These are phyloP conservation scores for Polia nebulosa DNA, from an alignment of 2,888 invertebrate species.

Conservation along the genomic window DNA sequence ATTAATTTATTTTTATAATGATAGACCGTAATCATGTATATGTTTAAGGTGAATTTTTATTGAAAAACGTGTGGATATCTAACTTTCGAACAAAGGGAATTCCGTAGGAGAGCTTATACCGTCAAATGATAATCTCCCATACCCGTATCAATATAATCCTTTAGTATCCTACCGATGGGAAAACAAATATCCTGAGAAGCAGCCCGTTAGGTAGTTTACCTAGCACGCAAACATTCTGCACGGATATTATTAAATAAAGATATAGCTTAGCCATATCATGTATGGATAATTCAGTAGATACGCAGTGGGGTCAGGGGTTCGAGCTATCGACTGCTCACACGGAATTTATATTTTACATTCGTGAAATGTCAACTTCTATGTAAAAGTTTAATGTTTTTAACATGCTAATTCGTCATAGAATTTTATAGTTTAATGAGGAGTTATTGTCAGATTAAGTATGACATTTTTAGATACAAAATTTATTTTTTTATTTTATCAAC, in stretches of 20 bases:
- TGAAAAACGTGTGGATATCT: neutral
- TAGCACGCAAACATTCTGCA: slow-evolving; percentile 39
- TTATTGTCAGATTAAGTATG: slow-evolving; percentile 19
- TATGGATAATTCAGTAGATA: slow-evolving; percentile 56
- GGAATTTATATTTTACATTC: slow-evolving; percentile 37
- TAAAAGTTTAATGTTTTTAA: slow-evolving; percentile 25
- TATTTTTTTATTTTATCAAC: slow-evolving; percentile 27
- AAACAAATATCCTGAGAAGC: slow-evolving; percentile 46
- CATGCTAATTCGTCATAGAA: slow-evolving; percentile 16
- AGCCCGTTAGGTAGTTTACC: slow-evolving; percentile 38
- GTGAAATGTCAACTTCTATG: slow-evolving; percentile 39
- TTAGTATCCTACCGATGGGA: slow-evolving; percentile 29
- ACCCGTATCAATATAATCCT: slow-evolving; percentile 39
- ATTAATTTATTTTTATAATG: neutral
- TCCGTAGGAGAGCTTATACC: slow-evolving; percentile 4
- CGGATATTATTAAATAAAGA: slow-evolving; percentile 37
- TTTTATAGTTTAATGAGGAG: slow-evolving; percentile 29
- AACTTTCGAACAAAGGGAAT: slow-evolving; percentile 4
- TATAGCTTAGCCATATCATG: slow-evolving; percentile 50
- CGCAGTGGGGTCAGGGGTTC: slow-evolving; percentile 45
- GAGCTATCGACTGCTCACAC: slow-evolving; percentile 39
- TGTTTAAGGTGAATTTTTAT: too few relatives aligned
- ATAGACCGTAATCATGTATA: neutral
- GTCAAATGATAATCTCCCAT: slow-evolving; percentile 14
- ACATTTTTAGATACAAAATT: slow-evolving; percentile 21